Evolutionary conservation across 2,113 vertebrate genomes (phyloP), one percentile per base, ranked within the genome.

Genomic region (Oreochromis tanganicae): DNA sequence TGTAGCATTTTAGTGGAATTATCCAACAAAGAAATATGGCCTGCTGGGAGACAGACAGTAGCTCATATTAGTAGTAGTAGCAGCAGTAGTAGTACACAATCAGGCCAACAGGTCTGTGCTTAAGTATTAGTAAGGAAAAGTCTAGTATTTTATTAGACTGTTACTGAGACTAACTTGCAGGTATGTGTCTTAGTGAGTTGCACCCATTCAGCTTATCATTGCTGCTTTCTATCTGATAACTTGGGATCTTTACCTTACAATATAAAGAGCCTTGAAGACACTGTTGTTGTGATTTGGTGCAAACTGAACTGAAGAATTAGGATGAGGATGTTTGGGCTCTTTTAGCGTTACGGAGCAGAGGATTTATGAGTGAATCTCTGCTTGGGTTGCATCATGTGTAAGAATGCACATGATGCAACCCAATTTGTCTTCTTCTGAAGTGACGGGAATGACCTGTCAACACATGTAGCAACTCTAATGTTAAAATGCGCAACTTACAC

Each of bases 381-480:
- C 63, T 41, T 71, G 36, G 63, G 4, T 41, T 41, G 36, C 36
- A 71, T 6, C 63, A 24, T 24, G 63, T 41, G 11, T 71, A 71
- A 71, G 63, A 71, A 43, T 66, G 16, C 59, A 63, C 9, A 63
- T 63, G 29, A 63, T 63, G 59, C 59, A 63, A 63, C 29, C 29
- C 57, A 34, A 19, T 29, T 63, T 24, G 36, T 43, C 38, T 1
- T 43, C n/a, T 43, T 71, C n/a, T 43, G n/a, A 71, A 16, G 13
- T 81, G 34, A 80, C 11, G 34, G 34, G 34, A 17, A 80, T 81
- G 9, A 81, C 9, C 6, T 57, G 34, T 21, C 50, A 55, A 80
- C 32, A 81, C 52, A 57, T 56, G 8, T 6, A 55, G 29, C 38
- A 73, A 27, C 66, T 73, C 13, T 43, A 43, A 43, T 24, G n/a